Evolutionary conservation across 2,113 vertebrate genomes (phyloP).

Genomic region (Myrmecobius fasciatus): DNA sequence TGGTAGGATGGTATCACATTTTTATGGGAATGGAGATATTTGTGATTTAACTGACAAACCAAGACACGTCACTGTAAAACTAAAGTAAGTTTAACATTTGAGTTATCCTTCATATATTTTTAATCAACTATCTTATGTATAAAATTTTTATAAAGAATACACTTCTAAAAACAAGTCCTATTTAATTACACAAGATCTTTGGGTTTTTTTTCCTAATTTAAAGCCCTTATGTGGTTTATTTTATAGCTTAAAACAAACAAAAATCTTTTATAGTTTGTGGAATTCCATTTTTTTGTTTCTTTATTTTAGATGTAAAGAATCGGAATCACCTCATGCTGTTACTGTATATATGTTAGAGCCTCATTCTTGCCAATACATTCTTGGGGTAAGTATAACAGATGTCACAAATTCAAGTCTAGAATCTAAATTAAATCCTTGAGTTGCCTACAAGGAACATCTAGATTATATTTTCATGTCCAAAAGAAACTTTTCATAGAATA

Average conservation of each 20-base stretch:
- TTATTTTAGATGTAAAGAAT: constrained; percentile 94
- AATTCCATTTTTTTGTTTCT: constrained; percentile 17
- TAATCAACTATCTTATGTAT: background rate
- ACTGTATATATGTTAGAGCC: constrained; percentile 98
- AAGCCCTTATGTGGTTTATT: constrained; percentile 21
- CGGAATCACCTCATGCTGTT: constrained; percentile 98
- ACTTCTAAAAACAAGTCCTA: background rate
- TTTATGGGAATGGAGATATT: constrained; percentile 96
- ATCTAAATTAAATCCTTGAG: background rate
- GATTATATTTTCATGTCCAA: background rate
- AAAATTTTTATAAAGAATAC: background rate
- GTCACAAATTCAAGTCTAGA: constrained; percentile 8
- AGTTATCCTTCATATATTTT: background rate
- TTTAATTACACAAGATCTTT: background rate
- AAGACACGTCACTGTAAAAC: constrained; percentile 97
- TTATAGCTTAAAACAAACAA: constrained; percentile 30
- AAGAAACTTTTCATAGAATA: background rate
- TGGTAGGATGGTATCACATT: constrained; percentile 95
- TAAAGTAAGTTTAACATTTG: constrained; percentile 91
- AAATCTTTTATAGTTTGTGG: constrained; percentile 7
- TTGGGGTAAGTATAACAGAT: constrained; percentile 89
- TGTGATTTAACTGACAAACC: constrained; percentile 97
- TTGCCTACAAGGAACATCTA: background rate
- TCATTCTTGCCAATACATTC: constrained; percentile 97
- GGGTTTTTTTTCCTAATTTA: background rate